These are phyloP conservation scores for Anneissia japonica DNA, from an alignment of 35 echinoderm and acorn worm genomes.

Conservation along the genomic window DNA sequence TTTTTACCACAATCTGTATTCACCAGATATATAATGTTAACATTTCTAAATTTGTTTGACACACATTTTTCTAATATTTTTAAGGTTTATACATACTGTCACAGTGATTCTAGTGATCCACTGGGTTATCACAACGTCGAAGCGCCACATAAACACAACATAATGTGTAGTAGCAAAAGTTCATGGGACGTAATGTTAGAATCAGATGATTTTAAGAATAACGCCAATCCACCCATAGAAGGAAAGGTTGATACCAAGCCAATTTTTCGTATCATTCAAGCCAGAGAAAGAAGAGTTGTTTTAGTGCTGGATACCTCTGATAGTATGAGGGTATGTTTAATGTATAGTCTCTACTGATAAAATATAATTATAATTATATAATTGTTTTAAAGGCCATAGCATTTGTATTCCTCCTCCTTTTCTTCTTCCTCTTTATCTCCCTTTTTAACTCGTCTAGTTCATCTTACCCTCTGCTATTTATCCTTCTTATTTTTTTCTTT, in stretches of 20 bases:
- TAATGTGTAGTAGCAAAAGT: constrained; percentile 42
- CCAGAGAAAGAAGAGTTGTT: constrained; percentile 11
- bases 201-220: constrained; percentile 22
- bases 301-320: constrained; percentile 42
- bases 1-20: too few relatives aligned
- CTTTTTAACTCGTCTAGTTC: too few relatives aligned
- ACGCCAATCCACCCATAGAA: constrained; percentile 18
- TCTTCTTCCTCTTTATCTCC: too few relatives aligned
- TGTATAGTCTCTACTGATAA: too few relatives aligned
- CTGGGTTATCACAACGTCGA: constrained; percentile 32
- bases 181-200: constrained; percentile 47
- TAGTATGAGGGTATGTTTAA: constrained; percentile 49
- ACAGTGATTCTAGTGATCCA: constrained; percentile 40
- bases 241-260: constrained; percentile 18
- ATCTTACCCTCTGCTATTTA: too few relatives aligned
- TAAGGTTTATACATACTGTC: constrained; percentile 3
- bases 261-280: constrained; percentile 13
- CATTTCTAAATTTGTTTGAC: not conserved
- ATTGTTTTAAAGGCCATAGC: too few relatives aligned
- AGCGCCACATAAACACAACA: constrained; percentile 53
- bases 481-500: too few relatives aligned
- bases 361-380: too few relatives aligned
- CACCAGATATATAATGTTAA: too few relatives aligned
- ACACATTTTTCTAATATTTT: not conserved
- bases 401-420: too few relatives aligned